Base-by-base conservation (phyloP, 2,888 invertebrate genomes). In the Falcaria lacertinaria region DNA sequence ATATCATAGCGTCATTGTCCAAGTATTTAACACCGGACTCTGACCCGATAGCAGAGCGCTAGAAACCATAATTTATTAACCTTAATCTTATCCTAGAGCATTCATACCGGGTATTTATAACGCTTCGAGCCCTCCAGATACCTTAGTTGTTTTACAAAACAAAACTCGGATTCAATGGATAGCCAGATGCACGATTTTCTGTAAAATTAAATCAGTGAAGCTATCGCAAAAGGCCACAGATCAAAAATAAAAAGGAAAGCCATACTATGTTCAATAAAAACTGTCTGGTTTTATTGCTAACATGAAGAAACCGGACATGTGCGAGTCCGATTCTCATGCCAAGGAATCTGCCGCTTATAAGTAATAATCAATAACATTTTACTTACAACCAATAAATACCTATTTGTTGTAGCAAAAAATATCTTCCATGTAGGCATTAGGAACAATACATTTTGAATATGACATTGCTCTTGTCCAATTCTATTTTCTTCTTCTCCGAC, bases 71-170 rank as follows among this genome's bases (percentile, higher is more conserved):
- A 19, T 19, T 19, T 19, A 41, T 15, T 42, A 38, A 13, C 39
- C 28, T 39, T 41, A 41, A 41, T 35, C 41, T 55, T 47, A 57
- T 48, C 44, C 50, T 51, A 43, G 56, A 59, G 54, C 61, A 61
- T 54, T 62, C 67, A 64, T 65, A 61, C 60, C 49, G 53, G 47
- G 56, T 66, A 65, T 71, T 71, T 69, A 66, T 64, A 54, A 49
- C 28, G 11, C 47, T 48, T 56, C 48, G 63, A 63, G 57, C 67
- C 63, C 57, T 54, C 52, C 48, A 50, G 58, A 47, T 32, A 41
- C 34, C 15, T 16, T 14, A 17, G 41, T 33, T 45, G 15, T 25
- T 34, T 37, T 37, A 37, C 8, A 37, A 37, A 37, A 46, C 41
- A 51, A 51, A 54, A 60, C 56, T 56, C 53, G 49, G 54, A 49